Evolutionary conservation across 2,113 vertebrate genomes (phyloP).

Genomic region (Romanogobio albipinnatus): DNA sequence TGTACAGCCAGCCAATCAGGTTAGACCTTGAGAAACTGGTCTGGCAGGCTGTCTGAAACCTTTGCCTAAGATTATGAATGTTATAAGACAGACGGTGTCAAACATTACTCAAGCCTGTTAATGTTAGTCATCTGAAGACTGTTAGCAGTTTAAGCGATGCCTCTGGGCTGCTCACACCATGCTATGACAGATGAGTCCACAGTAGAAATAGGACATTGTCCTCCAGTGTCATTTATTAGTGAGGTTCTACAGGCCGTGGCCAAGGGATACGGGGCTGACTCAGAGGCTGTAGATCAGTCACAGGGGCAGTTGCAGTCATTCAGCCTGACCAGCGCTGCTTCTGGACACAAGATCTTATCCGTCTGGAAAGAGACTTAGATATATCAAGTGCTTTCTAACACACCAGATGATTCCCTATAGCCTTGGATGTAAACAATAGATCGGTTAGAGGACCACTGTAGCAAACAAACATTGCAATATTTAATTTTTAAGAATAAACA

Average conservation of each 20-base stretch:
- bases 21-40: not conserved
- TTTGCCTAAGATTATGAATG: not conserved
- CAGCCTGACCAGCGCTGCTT: conserved; percentile 46
- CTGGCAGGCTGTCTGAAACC: not conserved
- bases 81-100: not conserved
- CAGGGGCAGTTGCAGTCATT: conserved; percentile 62
- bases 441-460: not conserved
- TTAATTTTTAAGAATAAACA: conserved; percentile 27
- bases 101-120: conserved; percentile 54
- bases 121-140: conserved; percentile 52
- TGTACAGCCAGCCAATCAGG: not conserved
- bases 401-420: conserved; percentile 13
- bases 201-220: conserved; percentile 81
- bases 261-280: conserved; percentile 68
- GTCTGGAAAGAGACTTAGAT: conserved; percentile 8
- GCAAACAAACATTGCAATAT: not conserved
- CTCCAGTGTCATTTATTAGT: conserved; percentile 81
- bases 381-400: conserved; percentile 29
- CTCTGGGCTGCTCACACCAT: conserved; percentile 74
- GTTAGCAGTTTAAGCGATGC: conserved; percentile 76
- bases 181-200: conserved; percentile 77
- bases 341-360: conserved; percentile 44
- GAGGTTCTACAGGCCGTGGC: conserved; percentile 64
- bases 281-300: conserved; percentile 74
- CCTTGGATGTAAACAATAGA: not conserved